phyloP scores from a whole-genome alignment of 2,113 vertebrate genomes.

The Hemiscyllium ocellatum region DNA sequence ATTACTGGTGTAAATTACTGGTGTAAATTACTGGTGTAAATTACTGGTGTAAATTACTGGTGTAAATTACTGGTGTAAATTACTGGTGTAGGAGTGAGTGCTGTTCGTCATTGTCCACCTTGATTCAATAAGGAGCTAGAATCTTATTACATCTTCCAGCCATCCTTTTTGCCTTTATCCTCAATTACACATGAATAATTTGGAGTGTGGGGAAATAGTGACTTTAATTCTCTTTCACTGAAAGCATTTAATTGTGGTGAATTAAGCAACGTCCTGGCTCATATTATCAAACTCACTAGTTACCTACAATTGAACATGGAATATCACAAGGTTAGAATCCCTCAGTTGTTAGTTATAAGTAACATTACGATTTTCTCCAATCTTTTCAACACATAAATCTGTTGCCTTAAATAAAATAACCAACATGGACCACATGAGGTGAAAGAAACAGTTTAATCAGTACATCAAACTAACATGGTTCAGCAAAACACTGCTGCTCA shows the following conservation, averaged over 20 bases:
- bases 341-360: not conserved
- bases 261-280: not conserved
- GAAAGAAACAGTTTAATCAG: not conserved
- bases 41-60: not conserved
- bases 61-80: not conserved
- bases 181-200: not conserved
- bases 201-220: not conserved
- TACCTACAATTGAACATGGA: not conserved
- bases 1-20: not conserved
- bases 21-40: not conserved
- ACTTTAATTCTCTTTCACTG: not conserved
- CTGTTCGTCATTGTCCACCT: not conserved
- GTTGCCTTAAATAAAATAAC: not conserved
- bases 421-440: not conserved
- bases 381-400: not conserved
- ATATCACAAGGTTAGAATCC: not conserved
- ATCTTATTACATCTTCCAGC: not conserved
- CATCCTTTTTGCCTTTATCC: not conserved
- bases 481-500: not conserved
- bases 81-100: not conserved
- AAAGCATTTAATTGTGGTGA: not conserved
- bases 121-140: not conserved
- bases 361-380: not conserved
- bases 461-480: not conserved
- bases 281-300: not conserved